Conservation (phyloP, 2,888 invertebrate genomes). For the Agriopis leucophaearia region DNA sequence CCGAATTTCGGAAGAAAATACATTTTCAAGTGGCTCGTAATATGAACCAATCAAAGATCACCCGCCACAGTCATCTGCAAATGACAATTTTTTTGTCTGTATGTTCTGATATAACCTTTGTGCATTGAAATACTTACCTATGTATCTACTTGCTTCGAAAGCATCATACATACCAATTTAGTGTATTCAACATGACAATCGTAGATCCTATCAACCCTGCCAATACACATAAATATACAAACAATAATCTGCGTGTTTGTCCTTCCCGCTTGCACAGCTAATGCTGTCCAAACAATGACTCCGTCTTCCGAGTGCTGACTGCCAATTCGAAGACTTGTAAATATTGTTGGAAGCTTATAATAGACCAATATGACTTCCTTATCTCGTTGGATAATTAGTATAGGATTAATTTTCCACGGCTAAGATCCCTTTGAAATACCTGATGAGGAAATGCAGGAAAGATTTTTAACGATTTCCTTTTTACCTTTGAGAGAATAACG, state of each 20-base stretch:
- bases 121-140: no score
- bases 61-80: no score
- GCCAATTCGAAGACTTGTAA: constrained; percentile 12
- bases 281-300: constrained; percentile 35
- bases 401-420: neutral
- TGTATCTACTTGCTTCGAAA: no score
- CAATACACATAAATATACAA: constrained; percentile 24
- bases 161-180: no score
- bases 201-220: constrained; percentile 7
- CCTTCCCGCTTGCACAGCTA: constrained; percentile 39
- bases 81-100: no score
- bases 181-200: neutral
- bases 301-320: constrained; percentile 24
- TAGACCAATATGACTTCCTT: neutral
- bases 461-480: constrained; percentile 14
- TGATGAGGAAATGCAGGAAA: constrained; percentile 1
- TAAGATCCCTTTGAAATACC: neutral
- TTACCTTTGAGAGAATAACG: neutral
- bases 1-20: no score
- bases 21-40: no score
- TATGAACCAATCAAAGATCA: no score
- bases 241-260: constrained; percentile 36
- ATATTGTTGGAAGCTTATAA: constrained; percentile 14
- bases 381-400: neutral
- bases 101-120: no score